Evolutionary conservation across 1,140 invertebrate genomes (phyloP), one percentile per base, ranked within the genome.

Genomic region (Drosophila dunni): DNA sequence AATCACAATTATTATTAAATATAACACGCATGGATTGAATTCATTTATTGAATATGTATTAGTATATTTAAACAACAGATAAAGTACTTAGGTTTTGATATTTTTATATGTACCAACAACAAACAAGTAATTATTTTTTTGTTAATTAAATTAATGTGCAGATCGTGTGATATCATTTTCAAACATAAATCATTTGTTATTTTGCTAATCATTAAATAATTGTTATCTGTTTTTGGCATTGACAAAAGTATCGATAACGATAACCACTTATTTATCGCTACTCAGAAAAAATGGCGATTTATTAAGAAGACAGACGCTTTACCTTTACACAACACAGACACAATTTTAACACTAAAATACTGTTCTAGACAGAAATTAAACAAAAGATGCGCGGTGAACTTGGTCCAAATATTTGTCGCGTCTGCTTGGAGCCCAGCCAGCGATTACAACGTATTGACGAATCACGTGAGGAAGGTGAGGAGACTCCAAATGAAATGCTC

Each of bases 401-500:
- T 20, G 73, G 67, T 42, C 76, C 90, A 10, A 90, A 91, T 29
- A 80, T 63, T 53, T 91, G 90, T 38, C 86, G 90, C 9, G 77
- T 91, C 38, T 91, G 90, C 64, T 69, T 91, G 50, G 79, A 80
- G 45, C 62, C 70, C 13, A 75, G 69, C 56, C 50, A 75, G 34
- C 77, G 88, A 7, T 57, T 91, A 34, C 83, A 88, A 53, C 67
- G 76, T 5, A 74, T 91, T 45, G 81, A 91, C 13, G 82, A 85
- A 46, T 54, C 81, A 15, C 75, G 86, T 7, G 90, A 91, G 9
- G 90, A 91, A 56, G 90, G 83, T 15, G 90, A 91, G 56, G 90
- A 91, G 72, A 76, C 90, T 7, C 90, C 90, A 29, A 85, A 89
- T 72, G 83, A 91, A 68, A 91, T 91, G 90, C 71, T 91, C 10